These are phyloP conservation scores for Schizaphis graminum DNA, from an alignment of 2,888 invertebrate genomes.

Conservation along the genomic window DNA sequence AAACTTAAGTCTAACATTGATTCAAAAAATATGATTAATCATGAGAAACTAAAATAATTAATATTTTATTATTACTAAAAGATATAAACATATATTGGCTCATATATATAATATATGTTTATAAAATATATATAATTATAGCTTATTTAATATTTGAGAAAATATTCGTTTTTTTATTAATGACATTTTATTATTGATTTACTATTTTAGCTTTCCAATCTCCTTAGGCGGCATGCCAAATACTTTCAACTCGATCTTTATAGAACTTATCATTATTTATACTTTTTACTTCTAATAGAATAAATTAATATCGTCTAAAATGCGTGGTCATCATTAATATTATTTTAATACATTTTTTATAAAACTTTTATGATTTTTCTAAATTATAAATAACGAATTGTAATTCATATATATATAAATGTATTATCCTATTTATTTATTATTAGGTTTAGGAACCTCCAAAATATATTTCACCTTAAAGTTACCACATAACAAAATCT, in stretches of 20 bases:
- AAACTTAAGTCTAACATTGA: background rate
- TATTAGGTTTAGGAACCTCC: too few species aligned
- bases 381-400: background rate
- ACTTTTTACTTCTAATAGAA: background rate
- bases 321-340: background rate
- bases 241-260: background rate
- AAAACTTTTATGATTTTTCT: background rate
- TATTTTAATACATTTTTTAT: too few species aligned
- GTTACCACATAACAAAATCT: too few species aligned
- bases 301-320: slow-evolving; percentile 34
- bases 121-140: background rate
- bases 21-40: background rate
- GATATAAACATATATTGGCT: background rate
- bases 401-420: background rate
- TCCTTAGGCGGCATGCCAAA: background rate
- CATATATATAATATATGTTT: background rate
- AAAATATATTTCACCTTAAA: too few species aligned
- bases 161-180: slow-evolving; percentile 15
- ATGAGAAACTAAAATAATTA: background rate
- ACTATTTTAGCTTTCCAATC: slow-evolving; percentile 34
- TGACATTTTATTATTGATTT: slow-evolving; percentile 27
- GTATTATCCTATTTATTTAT: too few species aligned
- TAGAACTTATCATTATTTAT: background rate
- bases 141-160: background rate
- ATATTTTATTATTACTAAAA: background rate